Evolutionary conservation across 2,797 vertebrate species (phyloP).

Genomic region (Chrysocyon brachyurus): DNA sequence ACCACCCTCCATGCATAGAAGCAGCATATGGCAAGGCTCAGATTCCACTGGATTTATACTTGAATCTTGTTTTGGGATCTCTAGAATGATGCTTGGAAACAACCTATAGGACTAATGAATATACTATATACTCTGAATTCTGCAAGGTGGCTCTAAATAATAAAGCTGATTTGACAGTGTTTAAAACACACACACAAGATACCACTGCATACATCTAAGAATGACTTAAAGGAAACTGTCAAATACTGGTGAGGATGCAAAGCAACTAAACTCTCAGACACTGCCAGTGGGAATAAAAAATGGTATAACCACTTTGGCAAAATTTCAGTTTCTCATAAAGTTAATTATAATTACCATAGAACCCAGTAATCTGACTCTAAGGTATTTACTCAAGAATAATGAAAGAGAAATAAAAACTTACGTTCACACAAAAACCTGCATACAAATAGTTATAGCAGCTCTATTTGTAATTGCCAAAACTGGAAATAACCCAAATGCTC

Average conservation of each 20-base stretch:
- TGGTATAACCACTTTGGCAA: not conserved
- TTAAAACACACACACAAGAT: not conserved
- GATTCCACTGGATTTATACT: not conserved
- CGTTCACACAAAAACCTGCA: not conserved
- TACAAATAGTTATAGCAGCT: not conserved
- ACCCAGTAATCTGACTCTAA: not conserved
- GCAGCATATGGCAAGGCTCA: not conserved
- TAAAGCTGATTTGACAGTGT: not conserved
- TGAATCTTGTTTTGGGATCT: not conserved
- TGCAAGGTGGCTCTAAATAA: not conserved
- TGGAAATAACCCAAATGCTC: not conserved
- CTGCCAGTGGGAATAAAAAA: not conserved
- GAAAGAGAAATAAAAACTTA: constrained; percentile 49
- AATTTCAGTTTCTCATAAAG: constrained; percentile 43
- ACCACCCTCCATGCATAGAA: not conserved
- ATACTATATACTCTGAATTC: not conserved
- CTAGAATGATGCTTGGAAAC: not conserved
- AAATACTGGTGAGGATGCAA: not conserved
- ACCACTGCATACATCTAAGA: not conserved
- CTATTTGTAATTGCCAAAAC: constrained; percentile 17
- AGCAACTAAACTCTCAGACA: not conserved
- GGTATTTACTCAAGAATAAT: not conserved
- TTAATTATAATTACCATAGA: not conserved
- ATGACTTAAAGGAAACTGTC: not conserved
- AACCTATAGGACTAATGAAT: not conserved